A percentile compares a stretch with the other conserved stretches of the same genome.
These are phyloP conservation scores for Copsychus sechellarum DNA, from an alignment of 2,113 vertebrate species.

Conservation along the genomic window DNA sequence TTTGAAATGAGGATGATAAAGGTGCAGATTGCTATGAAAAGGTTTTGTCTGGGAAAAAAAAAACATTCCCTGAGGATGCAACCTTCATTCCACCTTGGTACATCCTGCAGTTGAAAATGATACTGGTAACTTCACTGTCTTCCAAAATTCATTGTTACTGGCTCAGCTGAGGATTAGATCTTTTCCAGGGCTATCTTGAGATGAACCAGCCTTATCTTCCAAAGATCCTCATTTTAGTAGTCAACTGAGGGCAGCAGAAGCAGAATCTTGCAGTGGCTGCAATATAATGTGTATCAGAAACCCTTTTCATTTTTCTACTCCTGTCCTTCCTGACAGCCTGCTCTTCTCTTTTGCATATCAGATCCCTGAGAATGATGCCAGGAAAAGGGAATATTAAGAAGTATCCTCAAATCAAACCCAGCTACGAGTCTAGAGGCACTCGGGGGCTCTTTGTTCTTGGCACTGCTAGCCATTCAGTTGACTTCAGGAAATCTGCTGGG, in stretches of 20 bases:
- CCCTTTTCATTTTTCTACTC: neutral
- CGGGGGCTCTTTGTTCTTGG: constrained; percentile 89
- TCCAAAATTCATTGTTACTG: neutral
- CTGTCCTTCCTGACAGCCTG: neutral
- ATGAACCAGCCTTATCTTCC: neutral
- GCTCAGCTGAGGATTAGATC: neutral
- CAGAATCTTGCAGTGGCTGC: neutral
- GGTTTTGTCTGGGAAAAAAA: neutral
- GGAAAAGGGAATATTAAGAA: constrained; percentile 81
- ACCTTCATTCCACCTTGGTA: neutral
- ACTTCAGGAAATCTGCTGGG: constrained; percentile 91
- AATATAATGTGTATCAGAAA: neutral
- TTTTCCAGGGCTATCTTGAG: neutral
- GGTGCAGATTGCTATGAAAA: neutral
- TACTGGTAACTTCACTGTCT: neutral
- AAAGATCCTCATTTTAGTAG: neutral
- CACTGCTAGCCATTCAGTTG: constrained; percentile 89
- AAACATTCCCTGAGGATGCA: neutral
- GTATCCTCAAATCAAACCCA: constrained; percentile 86
- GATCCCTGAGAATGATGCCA: constrained; percentile 78
- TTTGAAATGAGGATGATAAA: neutral
- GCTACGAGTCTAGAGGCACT: constrained; percentile 85
- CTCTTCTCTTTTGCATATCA: constrained; percentile 45
- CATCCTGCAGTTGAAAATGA: neutral
- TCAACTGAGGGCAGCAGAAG: neutral